Evolutionary conservation across 2,888 invertebrate species (phyloP).

Genomic region (Ellobium chinense): DNA sequence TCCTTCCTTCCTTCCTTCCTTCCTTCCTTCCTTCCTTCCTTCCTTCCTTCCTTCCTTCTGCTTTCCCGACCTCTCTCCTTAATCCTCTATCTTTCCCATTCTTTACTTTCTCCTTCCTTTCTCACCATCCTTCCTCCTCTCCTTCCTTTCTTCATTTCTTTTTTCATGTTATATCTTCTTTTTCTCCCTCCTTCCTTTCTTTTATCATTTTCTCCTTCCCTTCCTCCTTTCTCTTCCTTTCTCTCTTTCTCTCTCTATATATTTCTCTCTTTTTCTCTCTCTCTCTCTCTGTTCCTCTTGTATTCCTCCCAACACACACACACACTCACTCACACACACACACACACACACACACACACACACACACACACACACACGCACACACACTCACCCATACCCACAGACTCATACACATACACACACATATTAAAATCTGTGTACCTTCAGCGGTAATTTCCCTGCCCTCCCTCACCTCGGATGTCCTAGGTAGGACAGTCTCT

Average conservation of each 20-base stretch:
- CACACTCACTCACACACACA: too few species aligned
- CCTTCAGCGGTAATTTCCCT: too few species aligned
- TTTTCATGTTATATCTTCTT: neutral
- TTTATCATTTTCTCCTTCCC: neutral
- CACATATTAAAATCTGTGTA: too few species aligned
- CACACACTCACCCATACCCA: too few species aligned
- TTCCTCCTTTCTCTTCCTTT: neutral
- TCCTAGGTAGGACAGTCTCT: too few species aligned
- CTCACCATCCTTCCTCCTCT: neutral
- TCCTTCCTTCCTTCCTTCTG: neutral
- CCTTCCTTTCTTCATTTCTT: neutral
- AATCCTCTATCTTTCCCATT: neutral
- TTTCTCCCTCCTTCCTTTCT: neutral
- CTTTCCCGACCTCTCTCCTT: neutral
- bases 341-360: too few species aligned
- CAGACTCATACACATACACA: too few species aligned
- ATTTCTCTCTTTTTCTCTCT: neutral
- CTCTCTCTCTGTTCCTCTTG: neutral
- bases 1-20: neutral
- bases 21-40: neutral
- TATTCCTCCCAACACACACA: too few species aligned
- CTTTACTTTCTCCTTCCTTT: neutral
- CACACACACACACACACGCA: too few species aligned
- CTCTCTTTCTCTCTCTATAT: neutral
- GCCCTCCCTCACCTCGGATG: too few species aligned